A percentile compares a stretch with the other conserved stretches of the same genome.
phyloP scores from a whole-genome alignment of 1,140 invertebrate species.

The Medauroidea extradentata region DNA sequence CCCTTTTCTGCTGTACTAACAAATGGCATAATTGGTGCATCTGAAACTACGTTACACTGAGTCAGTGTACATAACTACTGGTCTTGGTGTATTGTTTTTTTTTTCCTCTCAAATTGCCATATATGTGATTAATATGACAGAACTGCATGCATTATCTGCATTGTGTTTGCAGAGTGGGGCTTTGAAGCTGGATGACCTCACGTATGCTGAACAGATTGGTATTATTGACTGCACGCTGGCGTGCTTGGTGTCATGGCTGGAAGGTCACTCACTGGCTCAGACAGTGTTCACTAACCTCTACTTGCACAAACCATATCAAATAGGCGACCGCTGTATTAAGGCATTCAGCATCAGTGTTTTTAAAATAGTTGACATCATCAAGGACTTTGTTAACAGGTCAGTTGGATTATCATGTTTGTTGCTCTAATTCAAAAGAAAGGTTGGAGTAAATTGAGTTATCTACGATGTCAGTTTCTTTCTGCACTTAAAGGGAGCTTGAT shows the following conservation, averaged over 20 bases:
- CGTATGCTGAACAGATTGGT: constrained; percentile 65
- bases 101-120: too few relatives aligned
- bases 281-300: constrained; percentile 97
- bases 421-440: too few relatives aligned
- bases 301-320: constrained; percentile 82
- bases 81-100: too few relatives aligned
- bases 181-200: constrained; percentile 74
- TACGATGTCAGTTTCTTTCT: too few relatives aligned
- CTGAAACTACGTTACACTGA: too few relatives aligned
- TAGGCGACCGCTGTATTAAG: constrained; percentile 78
- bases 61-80: too few relatives aligned
- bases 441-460: too few relatives aligned
- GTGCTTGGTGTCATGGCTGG: constrained; percentile 90
- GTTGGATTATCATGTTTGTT: constrained; percentile 28
- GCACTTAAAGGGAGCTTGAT: too few relatives aligned
- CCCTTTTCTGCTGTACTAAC: too few relatives aligned
- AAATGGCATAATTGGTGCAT: too few relatives aligned
- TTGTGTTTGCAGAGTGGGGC: constrained; percentile 56
- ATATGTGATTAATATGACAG: too few relatives aligned
- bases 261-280: constrained; percentile 93
- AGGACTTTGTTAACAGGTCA: constrained; percentile 82
- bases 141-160: background rate
- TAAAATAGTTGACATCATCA: constrained; percentile 87
- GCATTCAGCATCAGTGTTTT: constrained; percentile 84
- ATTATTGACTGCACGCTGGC: constrained; percentile 91